These are phyloP conservation scores for Myripristis jacobus DNA, from an alignment of 2,797 vertebrate species.

Conservation along the genomic window DNA sequence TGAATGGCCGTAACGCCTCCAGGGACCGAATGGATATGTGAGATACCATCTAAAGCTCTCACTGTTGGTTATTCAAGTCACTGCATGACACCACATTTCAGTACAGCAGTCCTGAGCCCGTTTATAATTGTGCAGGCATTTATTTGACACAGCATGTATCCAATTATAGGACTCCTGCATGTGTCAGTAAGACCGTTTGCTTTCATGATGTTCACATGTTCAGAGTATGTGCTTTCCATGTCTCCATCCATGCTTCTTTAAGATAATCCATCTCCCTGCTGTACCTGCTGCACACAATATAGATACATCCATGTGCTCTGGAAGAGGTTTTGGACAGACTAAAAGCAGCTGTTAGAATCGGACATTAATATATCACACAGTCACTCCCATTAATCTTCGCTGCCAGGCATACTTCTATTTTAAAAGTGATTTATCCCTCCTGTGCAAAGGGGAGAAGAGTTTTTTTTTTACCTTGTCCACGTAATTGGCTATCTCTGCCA, in stretches of 20 bases:
- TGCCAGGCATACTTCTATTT: conserved; percentile 74
- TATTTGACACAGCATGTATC: not conserved
- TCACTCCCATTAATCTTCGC: conserved; percentile 72
- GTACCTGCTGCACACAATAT: conserved; percentile 23
- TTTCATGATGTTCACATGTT: conserved; percentile 22
- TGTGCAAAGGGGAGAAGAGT: conserved; percentile 47
- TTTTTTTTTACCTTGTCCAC: conserved; percentile 93
- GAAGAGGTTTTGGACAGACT: conserved; percentile 46
- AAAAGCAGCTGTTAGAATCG: conserved; percentile 68
- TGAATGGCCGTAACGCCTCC: conserved; percentile 21
- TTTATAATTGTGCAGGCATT: not conserved
- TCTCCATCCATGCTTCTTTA: conserved; percentile 33
- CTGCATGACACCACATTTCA: conserved; percentile 11
- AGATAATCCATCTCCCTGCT: conserved; percentile 45
- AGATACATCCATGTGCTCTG: conserved; percentile 27
- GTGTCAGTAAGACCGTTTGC: not conserved
- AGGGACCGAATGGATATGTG: conserved; percentile 2
- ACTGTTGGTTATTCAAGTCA: conserved; percentile 6
- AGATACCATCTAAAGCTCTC: not conserved
- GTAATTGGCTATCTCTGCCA: conserved; percentile 98
- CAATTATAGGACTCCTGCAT: not conserved
- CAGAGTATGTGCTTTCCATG: conserved; percentile 22
- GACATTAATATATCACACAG: conserved; percentile 70
- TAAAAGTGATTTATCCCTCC: conserved; percentile 71
- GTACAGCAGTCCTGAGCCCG: conserved; percentile 11